Evolutionary conservation across 2,113 vertebrate genomes (phyloP).

Genomic region (Pica pica): DNA sequence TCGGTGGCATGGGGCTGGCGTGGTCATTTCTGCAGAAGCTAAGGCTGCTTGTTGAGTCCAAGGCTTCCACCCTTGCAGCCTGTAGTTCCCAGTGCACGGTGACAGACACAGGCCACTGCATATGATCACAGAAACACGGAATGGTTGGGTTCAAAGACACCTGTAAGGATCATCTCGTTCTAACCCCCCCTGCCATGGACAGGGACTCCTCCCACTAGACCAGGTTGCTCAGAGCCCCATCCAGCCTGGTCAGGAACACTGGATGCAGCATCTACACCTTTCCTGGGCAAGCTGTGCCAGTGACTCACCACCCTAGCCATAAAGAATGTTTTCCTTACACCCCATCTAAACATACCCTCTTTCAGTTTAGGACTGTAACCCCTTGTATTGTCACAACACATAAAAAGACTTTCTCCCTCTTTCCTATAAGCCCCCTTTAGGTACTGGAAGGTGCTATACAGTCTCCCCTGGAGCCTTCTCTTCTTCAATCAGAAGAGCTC

Average conservation of each 20-base stretch:
- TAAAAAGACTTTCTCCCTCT: neutral
- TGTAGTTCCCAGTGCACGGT: neutral
- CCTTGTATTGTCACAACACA: neutral
- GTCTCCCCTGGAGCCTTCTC: neutral
- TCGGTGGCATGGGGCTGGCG: neutral
- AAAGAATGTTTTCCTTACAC: neutral
- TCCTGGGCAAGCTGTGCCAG: neutral
- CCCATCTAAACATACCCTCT: neutral
- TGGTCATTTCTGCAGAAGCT: neutral
- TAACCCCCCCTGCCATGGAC: neutral
- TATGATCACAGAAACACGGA: neutral
- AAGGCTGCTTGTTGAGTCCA: neutral
- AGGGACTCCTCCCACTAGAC: neutral
- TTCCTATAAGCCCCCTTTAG: neutral
- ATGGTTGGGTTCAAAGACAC: fast-evolving
- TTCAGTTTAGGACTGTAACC: neutral
- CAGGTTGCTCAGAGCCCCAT: neutral
- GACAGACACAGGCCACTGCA: neutral
- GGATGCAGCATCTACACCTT: neutral
- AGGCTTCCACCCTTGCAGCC: neutral
- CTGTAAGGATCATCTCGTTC: neutral
- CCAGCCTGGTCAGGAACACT: neutral
- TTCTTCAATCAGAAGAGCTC: neutral
- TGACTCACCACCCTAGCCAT: neutral
- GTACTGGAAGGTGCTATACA: neutral